These are phyloP conservation scores for Nannoperca obscura DNA, from an alignment of 2,797 vertebrate genomes.

Conservation along the genomic window DNA sequence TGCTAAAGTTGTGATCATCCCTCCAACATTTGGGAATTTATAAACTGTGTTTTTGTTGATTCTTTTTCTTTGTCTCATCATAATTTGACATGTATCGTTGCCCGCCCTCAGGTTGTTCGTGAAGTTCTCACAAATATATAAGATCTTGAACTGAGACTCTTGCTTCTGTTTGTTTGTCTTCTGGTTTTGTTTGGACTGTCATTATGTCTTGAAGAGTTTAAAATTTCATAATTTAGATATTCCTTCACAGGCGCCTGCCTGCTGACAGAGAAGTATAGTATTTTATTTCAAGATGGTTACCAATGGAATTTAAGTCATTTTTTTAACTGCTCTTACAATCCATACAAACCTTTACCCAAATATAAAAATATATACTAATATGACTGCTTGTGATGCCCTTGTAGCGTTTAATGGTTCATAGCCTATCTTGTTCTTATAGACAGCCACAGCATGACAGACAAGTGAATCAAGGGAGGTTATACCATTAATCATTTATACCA, in stretches of 20 bases:
- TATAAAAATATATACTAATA: background rate
- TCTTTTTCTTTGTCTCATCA: background rate
- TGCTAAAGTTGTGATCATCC: background rate
- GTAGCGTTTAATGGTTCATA: background rate
- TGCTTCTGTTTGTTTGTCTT: background rate
- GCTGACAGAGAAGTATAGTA: background rate
- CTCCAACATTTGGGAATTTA: conserved; percentile 33
- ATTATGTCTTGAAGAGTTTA: background rate
- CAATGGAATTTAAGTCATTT: no score
- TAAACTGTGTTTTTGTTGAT: background rate
- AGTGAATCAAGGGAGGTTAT: background rate
- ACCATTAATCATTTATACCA: background rate
- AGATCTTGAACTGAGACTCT: conserved; percentile 12
- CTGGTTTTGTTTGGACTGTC: background rate
- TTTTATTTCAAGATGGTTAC: background rate
- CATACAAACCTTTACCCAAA: background rate
- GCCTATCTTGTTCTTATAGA: no score
- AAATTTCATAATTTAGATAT: background rate
- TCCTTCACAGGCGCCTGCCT: background rate
- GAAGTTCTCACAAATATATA: conserved; percentile 58
- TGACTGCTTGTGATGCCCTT: background rate
- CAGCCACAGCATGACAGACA: background rate
- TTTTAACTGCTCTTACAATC: background rate
- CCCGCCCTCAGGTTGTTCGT: conserved; percentile 28
- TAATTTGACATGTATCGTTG: conserved; percentile 9